Evolutionary conservation across 2,888 invertebrate species (phyloP).

Genomic region (Drosophila picticornis): DNA sequence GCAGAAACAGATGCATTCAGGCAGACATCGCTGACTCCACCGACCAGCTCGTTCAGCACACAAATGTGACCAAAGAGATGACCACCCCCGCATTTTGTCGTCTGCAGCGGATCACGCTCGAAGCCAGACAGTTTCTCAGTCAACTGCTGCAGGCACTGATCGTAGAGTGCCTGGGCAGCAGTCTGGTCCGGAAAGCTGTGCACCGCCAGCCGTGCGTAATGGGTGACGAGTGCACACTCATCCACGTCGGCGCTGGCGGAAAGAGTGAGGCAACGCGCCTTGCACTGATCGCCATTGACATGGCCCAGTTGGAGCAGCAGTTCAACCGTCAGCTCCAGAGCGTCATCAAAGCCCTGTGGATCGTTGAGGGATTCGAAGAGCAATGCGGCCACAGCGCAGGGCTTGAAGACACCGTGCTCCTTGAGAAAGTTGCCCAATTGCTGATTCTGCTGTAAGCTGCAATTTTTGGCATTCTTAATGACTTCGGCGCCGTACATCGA

Average conservation of each 20-base stretch:
- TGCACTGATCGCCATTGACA: constrained; percentile 64
- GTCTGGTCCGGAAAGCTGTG: constrained; percentile 70
- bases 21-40: background rate
- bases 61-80: constrained; percentile 86
- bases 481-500: constrained; percentile 84
- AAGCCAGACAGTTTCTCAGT: constrained; percentile 43
- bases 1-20: constrained; percentile 30
- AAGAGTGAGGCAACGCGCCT: constrained; percentile 61
- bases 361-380: constrained; percentile 86
- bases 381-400: constrained; percentile 85
- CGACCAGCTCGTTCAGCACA: constrained; percentile 73
- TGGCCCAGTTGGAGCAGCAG: constrained; percentile 86
- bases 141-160: constrained; percentile 60
- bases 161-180: constrained; percentile 72
- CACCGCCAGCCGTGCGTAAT: constrained; percentile 77
- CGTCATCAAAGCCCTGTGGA: constrained; percentile 87
- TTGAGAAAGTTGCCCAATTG: constrained; percentile 84
- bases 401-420: constrained; percentile 84
- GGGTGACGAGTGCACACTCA: constrained; percentile 73
- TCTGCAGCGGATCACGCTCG: constrained; percentile 85
- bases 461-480: constrained; percentile 82
- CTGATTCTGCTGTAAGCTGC: constrained; percentile 83
- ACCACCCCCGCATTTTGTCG: constrained; percentile 86
- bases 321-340: constrained; percentile 86
- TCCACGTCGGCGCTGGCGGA: constrained; percentile 74